Conservation (phyloP, 2,888 invertebrate species). For the Frankliniella intonsa region DNA sequence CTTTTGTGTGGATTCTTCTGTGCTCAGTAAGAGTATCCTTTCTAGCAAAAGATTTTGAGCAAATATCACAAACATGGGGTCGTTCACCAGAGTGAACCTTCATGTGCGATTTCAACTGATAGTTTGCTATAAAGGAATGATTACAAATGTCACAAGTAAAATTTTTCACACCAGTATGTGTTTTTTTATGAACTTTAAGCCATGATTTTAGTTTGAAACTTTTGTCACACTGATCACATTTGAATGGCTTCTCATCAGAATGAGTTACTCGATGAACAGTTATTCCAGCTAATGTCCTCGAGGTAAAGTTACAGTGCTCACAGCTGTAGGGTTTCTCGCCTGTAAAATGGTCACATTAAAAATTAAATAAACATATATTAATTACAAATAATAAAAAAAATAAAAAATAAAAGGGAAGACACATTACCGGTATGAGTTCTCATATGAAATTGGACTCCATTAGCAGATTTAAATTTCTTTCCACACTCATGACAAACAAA, state of each 20-base stretch:
- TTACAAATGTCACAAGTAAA: slow-evolving; percentile 40
- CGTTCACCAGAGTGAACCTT: slow-evolving; percentile 45
- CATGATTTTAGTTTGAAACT: slow-evolving; percentile 41
- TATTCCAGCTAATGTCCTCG: slow-evolving; percentile 40
- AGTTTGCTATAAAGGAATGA: slow-evolving; percentile 39
- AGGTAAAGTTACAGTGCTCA: slow-evolving; percentile 39
- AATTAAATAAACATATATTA: neutral
- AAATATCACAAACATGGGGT: slow-evolving; percentile 49
- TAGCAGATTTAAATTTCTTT: slow-evolving; percentile 40
- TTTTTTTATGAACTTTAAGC: slow-evolving; percentile 40
- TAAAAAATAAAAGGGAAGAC: neutral
- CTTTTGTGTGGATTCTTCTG: slow-evolving; percentile 38
- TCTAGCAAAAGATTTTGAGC: slow-evolving; percentile 48
- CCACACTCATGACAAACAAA: slow-evolving; percentile 40
- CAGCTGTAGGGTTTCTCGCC: slow-evolving; percentile 39
- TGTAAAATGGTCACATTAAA: neutral
- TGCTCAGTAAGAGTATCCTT: slow-evolving; percentile 47
- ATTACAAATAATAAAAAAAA: neutral
- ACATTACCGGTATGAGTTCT: slow-evolving; percentile 37
- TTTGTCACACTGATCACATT: slow-evolving; percentile 40
- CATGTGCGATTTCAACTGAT: slow-evolving; percentile 40
- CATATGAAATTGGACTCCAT: slow-evolving; percentile 40
- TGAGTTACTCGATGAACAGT: slow-evolving; percentile 40
- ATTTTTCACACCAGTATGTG: slow-evolving; percentile 40
- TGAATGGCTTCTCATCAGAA: slow-evolving; percentile 39